Conservation (phyloP, 2,888 invertebrate genomes). For the Lithophane semibrunnea region DNA sequence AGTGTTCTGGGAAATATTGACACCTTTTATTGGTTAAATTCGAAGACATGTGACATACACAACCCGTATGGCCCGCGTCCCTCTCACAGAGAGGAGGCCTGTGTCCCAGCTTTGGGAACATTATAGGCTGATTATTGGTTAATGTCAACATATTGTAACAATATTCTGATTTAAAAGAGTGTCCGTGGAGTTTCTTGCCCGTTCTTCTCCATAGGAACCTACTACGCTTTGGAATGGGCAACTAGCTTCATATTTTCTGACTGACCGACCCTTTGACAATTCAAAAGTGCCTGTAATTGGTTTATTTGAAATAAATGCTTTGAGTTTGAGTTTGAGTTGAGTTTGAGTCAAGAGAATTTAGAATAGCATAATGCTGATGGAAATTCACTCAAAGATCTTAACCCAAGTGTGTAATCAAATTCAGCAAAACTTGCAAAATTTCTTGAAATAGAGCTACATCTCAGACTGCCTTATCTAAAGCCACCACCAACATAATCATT, state of each 20-base stretch:
- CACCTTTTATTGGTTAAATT: constrained; percentile 31
- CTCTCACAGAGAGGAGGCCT: neutral
- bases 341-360: neutral
- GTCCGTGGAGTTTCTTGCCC: too few relatives aligned
- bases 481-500: neutral
- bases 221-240: too few relatives aligned
- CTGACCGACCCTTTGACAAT: too few relatives aligned
- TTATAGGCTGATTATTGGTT: neutral
- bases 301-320: too few relatives aligned
- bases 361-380: neutral
- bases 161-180: too few relatives aligned
- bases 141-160: too few relatives aligned
- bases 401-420: constrained; percentile 4
- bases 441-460: neutral
- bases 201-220: too few relatives aligned
- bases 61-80: neutral
- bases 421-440: neutral
- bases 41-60: neutral
- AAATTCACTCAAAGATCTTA: neutral
- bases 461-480: constrained; percentile 17
- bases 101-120: neutral
- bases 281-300: too few relatives aligned
- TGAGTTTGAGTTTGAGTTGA: too few relatives aligned
- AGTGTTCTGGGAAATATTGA: constrained; percentile 42
- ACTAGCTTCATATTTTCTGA: too few relatives aligned